Percentiles rank a stretch among this genome's conserved stretches.
Evolutionary conservation across 92 coral and sea anemone genomes (phyloP).

Genomic region (Metridium senile): DNA sequence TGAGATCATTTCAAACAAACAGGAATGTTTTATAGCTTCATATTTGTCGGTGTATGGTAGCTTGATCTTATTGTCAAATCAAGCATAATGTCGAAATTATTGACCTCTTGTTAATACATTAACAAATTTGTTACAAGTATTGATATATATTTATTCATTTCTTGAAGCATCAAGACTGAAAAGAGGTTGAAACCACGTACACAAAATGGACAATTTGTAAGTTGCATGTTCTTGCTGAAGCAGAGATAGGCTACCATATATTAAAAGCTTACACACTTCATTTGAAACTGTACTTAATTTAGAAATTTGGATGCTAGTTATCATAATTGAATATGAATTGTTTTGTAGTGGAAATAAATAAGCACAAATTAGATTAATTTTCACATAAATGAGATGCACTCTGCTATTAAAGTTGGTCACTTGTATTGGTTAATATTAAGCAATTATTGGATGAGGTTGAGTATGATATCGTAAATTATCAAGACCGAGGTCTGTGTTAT

Average conservation of each 20-base stretch:
- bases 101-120: background rate
- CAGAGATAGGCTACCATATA: background rate
- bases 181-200: background rate
- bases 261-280: background rate
- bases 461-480: too few species aligned
- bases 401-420: too few species aligned
- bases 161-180: background rate
- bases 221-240: background rate
- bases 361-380: too few species aligned
- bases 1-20: slow-evolving; percentile 13
- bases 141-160: background rate
- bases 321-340: too few species aligned
- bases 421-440: too few species aligned
- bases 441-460: too few species aligned
- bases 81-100: background rate
- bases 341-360: too few species aligned
- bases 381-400: too few species aligned
- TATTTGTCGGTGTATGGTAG: too few species aligned
- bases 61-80: background rate
- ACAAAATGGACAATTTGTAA: slow-evolving; percentile 11
- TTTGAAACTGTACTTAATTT: background rate
- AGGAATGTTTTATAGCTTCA: background rate
- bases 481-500: too few species aligned
- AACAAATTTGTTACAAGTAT: background rate
- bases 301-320: too few species aligned